phyloP scores from a whole-genome alignment of 2,888 invertebrate species.

The Brachyptera putata region DNA sequence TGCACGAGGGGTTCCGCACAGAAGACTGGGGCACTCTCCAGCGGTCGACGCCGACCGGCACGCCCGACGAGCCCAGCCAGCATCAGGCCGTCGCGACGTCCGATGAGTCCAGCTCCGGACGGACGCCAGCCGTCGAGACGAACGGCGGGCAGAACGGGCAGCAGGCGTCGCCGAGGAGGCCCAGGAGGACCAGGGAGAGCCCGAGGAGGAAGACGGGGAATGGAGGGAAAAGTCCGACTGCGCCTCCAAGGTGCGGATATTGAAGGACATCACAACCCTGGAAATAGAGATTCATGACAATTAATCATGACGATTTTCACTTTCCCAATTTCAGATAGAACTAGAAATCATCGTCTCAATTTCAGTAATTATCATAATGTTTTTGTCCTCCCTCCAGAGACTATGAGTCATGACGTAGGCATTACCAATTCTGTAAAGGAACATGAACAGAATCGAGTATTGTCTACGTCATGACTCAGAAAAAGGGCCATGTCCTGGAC shows the following conservation, averaged over 20 bases:
- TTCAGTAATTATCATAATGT: no score
- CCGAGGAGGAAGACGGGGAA: constrained; percentile 59
- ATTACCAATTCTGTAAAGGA: no score
- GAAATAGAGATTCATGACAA: no score
- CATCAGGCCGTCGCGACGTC: constrained; percentile 38
- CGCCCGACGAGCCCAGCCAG: constrained; percentile 34
- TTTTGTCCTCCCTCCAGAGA: no score
- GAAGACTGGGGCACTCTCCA: constrained; percentile 40
- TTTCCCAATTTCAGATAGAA: no score
- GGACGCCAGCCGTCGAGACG: constrained; percentile 13
- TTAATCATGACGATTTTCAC: no score
- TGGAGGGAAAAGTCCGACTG: constrained; percentile 41
- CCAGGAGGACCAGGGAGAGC: constrained; percentile 59
- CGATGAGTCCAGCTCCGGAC: constrained; percentile 46
- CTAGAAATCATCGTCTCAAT: no score
- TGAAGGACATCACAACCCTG: no score
- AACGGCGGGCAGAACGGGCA: constrained; percentile 17
- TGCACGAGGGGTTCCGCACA: constrained; percentile 41
- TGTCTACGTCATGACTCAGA: no score
- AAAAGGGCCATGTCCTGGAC: no score
- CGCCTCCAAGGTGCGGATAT: constrained; percentile 12
- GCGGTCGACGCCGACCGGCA: constrained; percentile 38
- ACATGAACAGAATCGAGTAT: no score
- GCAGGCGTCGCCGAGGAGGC: constrained; percentile 44
- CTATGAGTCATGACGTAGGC: no score